These are phyloP conservation scores for Melanostigma gelatinosum DNA, from an alignment of 2,113 vertebrate species.

Conservation along the genomic window DNA sequence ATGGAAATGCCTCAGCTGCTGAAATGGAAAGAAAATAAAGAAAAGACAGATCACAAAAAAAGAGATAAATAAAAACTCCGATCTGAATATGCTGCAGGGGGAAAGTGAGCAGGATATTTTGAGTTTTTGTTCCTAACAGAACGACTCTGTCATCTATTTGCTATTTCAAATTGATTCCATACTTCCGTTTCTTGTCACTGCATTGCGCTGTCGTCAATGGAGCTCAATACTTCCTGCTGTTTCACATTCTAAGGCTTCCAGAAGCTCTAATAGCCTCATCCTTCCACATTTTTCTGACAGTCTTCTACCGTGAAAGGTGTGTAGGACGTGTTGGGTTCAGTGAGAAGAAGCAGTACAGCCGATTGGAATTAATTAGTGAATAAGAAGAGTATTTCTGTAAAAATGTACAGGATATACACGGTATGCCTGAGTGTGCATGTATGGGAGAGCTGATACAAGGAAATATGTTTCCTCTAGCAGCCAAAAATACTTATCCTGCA, in stretches of 20 bases:
- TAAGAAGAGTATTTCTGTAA: not conserved
- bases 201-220: not conserved
- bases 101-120: not conserved
- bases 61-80: not conserved
- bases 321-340: not conserved
- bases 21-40: not conserved
- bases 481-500: not conserved
- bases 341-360: not conserved
- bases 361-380: not conserved
- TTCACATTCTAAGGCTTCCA: not conserved
- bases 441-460: not conserved
- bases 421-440: not conserved
- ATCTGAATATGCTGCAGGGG: not conserved
- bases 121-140: not conserved
- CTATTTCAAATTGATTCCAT: not conserved
- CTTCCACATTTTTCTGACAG: not conserved
- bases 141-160: not conserved
- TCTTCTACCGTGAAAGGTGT: not conserved
- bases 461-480: not conserved
- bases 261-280: not conserved
- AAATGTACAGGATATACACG: not conserved
- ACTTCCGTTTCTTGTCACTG: not conserved
- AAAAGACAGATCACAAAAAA: not conserved
- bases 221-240: not conserved
- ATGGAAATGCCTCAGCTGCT: not conserved